Base-by-base conservation (phyloP, 1,140 invertebrate genomes). In the Dinothrombium tinctorium region DNA sequence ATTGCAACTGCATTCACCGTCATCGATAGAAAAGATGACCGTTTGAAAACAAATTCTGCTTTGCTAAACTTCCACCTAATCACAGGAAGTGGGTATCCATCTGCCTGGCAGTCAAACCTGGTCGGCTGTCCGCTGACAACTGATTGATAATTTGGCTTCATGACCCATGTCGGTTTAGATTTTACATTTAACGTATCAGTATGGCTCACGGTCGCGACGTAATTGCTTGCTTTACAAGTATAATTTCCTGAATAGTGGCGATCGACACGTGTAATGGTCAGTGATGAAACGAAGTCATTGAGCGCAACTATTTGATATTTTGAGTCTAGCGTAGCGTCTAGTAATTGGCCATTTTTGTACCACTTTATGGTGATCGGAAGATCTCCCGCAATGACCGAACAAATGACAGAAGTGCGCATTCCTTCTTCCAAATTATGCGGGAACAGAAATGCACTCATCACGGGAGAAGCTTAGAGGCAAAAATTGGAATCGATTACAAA, bases 121-220 rank as follows among this genome's bases (percentile, higher is more conserved):
- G 51, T 37, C 17, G 47, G 41, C 20, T 38, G 38, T n/a, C 50
- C 51, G 24, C 37, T 39, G 9, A 52, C 40, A 7, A 51, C 43
- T 19, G 44, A 44, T 37, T 40, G 42, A 0, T 4, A 8, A 37
- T 45, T 45, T 5, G 53, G 53, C 28, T 45, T 40, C 29, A 54
- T 39, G 21, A 44, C 37, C 50, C 51, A 54, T 9, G 40, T 33
- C n/a, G 53, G 53, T n/a, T 52, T 40, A n/a, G 53, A 52, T 47
- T 76, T 76, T 55, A 80, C 76, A 63, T 72, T 70, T 50, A 79
- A 69, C 59, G 69, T 69, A 58, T 74, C 73, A 53, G 73, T 73
- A 66, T 72, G 76, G 64, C 72, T 74, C 56, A 73, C 72, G 60
- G 74, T 69, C 51, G 73, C 70, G 50, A 73, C 74, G 51, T 68